Evolutionary conservation across 2,888 invertebrate genomes (phyloP), one percentile per base, ranked within the genome.

Genomic region (Lepidocyrtoides sp.): DNA sequence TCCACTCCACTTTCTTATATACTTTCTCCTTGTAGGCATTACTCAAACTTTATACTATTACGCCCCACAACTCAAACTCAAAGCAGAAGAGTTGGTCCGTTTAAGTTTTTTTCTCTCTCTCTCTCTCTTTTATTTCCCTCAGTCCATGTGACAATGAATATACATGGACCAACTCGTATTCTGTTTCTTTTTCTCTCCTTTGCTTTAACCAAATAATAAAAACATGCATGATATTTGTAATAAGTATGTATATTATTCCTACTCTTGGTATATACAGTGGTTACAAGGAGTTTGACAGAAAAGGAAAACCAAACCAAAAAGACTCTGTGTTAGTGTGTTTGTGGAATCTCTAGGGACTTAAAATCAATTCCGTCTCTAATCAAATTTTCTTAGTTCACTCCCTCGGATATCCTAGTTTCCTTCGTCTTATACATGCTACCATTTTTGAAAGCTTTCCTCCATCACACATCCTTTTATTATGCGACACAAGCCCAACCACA

Each of bases 341-440:
- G 88, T 41, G 69, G 26, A 60, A 36, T 88, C 88, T 88, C 88
- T 51, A 3, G 88, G 81, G 88, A 88, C 88, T 66, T 81, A 81
- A 88, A 88, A 88, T 88, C 88, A 88, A 88, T 88, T 88, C 88
- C 81, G 88, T 54, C 88, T 88, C 69, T 88, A 88, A 88, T 88
- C 79, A 88, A 88, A 88, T 88, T 88, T 88, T 81, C 81, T 88
- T 48, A 88, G 81, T 88, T 69, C 69, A 81, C 81, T 88, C 79
- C 29, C n/a, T 63, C 63, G 60, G 77, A 48, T 51, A 26, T 51
- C 77, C 29, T 77, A 7, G n/a, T 77, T 77, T 77, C 51, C n/a
- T 26, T 48, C 51, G 48, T 23, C 44, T 75, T 41, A 12, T 5
- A 10, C 72, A 23, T 2, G 5, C 69, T 5, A n/a, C 36, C 41